Conservation (phyloP, 92 coral and sea anemone genomes). For the Actinernus sp. region DNA sequence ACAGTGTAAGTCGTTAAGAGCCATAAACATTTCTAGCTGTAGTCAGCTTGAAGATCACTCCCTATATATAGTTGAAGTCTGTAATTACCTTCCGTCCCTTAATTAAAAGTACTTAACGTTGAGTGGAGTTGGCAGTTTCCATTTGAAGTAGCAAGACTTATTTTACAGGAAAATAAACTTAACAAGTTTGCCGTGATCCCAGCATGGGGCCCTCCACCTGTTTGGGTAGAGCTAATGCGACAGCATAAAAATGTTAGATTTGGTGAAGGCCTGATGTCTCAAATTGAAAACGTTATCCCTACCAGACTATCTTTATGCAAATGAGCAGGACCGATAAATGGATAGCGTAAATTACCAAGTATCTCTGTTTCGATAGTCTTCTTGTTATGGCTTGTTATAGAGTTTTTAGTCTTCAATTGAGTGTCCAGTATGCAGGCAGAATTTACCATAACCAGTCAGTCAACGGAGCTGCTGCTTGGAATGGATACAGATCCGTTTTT, state of each 20-base stretch:
- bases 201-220: slow-evolving; percentile 33
- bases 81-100: slow-evolving; percentile 30
- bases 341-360: too few relatives aligned
- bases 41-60: slow-evolving; percentile 32
- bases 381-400: too few relatives aligned
- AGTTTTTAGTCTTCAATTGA: too few relatives aligned
- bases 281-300: slow-evolving; percentile 28
- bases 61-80: slow-evolving; percentile 22
- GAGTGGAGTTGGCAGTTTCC: slow-evolving; percentile 38
- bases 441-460: too few relatives aligned
- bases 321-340: too few relatives aligned
- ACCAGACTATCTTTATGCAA: slow-evolving; percentile 29
- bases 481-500: too few relatives aligned
- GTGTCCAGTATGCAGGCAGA: too few relatives aligned
- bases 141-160: slow-evolving; percentile 31
- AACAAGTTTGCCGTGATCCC: slow-evolving; percentile 41
- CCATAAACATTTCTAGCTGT: slow-evolving; percentile 24
- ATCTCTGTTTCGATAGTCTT: too few relatives aligned
- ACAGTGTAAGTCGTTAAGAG: slow-evolving; percentile 29
- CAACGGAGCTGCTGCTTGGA: too few relatives aligned
- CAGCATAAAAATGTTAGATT: slow-evolving; percentile 21
- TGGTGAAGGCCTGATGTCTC: slow-evolving; percentile 29
- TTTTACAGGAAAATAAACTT: slow-evolving; percentile 21
- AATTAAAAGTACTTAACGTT: slow-evolving; percentile 31
- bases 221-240: slow-evolving; percentile 33